These are phyloP conservation scores for Bombylius major DNA, from an alignment of 2,888 invertebrate species.

Conservation along the genomic window DNA sequence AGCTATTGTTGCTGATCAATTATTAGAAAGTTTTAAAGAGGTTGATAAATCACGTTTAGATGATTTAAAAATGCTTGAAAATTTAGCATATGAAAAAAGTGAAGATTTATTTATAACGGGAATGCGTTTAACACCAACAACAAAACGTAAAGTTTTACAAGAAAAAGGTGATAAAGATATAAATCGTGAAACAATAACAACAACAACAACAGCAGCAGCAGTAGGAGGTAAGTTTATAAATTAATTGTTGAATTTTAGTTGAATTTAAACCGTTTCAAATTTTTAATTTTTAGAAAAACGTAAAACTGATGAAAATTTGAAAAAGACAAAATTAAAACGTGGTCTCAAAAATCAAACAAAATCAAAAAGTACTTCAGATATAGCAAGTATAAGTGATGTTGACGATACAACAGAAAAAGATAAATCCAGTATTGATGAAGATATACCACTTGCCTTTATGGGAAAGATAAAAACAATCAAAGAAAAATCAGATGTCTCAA, in stretches of 20 bases:
- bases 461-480: no score
- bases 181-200: neutral
- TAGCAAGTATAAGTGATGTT: neutral
- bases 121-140: slow-evolving; percentile 34
- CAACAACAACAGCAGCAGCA: neutral
- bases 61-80: slow-evolving; percentile 33
- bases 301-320: slow-evolving; percentile 1
- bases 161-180: slow-evolving; percentile 13
- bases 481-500: neutral
- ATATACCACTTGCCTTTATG: neutral
- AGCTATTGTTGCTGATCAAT: slow-evolving; percentile 36
- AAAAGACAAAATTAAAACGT: neutral
- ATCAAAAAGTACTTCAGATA: neutral
- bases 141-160: slow-evolving; percentile 26
- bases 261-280: no score
- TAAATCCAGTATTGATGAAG: neutral
- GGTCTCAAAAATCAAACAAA: slow-evolving; percentile 8
- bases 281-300: neutral
- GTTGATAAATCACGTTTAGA: slow-evolving; percentile 34
- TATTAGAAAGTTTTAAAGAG: slow-evolving; percentile 34
- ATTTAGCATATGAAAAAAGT: slow-evolving; percentile 34
- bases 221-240: no score
- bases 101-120: slow-evolving; percentile 32
- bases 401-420: neutral
- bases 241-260: no score